Evolutionary conservation across 2,113 vertebrate genomes (phyloP).

Genomic region (Ptilonorhynchus violaceus): DNA sequence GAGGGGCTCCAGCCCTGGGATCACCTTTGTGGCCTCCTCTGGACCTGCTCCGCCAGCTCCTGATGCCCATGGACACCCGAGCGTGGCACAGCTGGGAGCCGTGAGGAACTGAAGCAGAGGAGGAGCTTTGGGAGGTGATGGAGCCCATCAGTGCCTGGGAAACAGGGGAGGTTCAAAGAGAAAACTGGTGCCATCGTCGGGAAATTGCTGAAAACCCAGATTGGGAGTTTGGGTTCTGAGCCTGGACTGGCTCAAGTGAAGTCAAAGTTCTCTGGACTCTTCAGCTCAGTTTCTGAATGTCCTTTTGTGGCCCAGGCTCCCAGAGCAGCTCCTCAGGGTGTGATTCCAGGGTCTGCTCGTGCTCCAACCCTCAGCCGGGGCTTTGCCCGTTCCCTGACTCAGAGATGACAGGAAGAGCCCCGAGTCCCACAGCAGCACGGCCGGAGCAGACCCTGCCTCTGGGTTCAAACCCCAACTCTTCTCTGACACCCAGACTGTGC

Average conservation of each 20-base stretch:
- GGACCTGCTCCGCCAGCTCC: not conserved
- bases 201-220: not conserved
- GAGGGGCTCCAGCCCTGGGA: not conserved
- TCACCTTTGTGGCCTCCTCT: not conserved
- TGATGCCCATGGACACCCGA: not conserved
- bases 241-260: not conserved
- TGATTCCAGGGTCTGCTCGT: not conserved
- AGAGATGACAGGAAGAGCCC: not conserved
- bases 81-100: fast-evolving
- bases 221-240: not conserved
- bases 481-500: not conserved
- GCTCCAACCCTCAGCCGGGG: not conserved
- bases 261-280: not conserved
- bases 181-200: not conserved
- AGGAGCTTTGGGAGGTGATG: not conserved
- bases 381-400: not conserved
- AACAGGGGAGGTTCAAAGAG: not conserved
- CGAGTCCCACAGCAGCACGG: not conserved
- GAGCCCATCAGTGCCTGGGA: not conserved
- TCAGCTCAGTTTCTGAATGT: not conserved
- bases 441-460: not conserved
- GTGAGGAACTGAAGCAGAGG: not conserved
- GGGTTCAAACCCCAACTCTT: not conserved
- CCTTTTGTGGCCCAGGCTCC: not conserved
- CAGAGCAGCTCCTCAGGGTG: not conserved